These are phyloP conservation scores for Alces alces DNA, from an alignment of 2,113 vertebrate genomes.

Conservation along the genomic window DNA sequence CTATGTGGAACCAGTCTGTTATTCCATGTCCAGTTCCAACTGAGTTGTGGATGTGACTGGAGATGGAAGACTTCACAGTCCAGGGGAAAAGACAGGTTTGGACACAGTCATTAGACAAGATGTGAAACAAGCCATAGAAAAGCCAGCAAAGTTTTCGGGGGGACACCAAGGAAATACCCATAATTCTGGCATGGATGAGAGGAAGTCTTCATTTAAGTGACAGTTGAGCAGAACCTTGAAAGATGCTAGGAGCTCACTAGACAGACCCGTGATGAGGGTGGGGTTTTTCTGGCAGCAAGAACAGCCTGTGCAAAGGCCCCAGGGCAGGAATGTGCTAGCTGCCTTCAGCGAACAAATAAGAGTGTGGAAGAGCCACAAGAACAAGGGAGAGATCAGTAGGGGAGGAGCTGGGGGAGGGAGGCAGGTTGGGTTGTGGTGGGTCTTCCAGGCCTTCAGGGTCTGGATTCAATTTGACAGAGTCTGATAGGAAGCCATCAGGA, in stretches of 20 bases:
- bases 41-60: background rate
- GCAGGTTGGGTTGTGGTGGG: background rate
- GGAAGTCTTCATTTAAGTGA: background rate
- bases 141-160: background rate
- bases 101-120: background rate
- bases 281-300: background rate
- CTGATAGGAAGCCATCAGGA: background rate
- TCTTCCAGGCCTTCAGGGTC: conserved; percentile 4
- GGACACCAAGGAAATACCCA: background rate
- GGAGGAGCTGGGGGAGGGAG: background rate
- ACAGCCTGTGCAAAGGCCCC: conserved; percentile 21
- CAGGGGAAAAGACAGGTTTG: background rate
- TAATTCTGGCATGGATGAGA: background rate
- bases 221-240: background rate
- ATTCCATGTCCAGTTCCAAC: background rate
- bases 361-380: background rate
- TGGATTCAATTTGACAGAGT: conserved; percentile 9
- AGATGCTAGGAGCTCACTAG: background rate
- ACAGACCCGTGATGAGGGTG: background rate
- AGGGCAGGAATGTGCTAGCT: background rate
- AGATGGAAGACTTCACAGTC: background rate
- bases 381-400: background rate
- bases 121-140: background rate
- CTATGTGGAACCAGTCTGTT: background rate
- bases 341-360: background rate